Evolutionary conservation across 2,113 vertebrate species (phyloP).

Genomic region (Aldabrachelys gigantea): DNA sequence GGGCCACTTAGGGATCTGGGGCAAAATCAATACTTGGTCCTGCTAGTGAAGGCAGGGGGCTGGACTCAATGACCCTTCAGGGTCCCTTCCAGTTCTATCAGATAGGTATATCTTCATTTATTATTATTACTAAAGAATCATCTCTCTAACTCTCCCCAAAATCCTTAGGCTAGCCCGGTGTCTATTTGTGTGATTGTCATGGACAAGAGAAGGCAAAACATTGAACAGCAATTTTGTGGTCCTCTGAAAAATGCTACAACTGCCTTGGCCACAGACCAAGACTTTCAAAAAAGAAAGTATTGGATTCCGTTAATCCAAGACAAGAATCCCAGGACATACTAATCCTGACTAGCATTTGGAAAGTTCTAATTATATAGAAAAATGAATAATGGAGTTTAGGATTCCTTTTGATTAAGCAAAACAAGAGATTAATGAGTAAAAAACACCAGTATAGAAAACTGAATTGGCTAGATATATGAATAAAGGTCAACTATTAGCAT

Average conservation of each 20-base stretch:
- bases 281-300: background rate
- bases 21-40: no score
- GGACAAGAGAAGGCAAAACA: background rate
- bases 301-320: background rate
- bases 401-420: background rate
- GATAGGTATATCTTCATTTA: no score
- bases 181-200: rapidly evolving
- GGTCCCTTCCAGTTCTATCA: no score
- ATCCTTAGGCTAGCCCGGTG: background rate
- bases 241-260: background rate
- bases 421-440: background rate
- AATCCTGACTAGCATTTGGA: background rate
- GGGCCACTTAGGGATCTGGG: no score
- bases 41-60: no score
- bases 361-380: background rate
- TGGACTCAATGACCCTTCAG: no score
- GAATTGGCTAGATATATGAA: background rate
- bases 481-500: background rate
- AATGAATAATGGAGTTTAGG: background rate
- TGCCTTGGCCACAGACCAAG: background rate
- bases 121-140: background rate
- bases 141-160: background rate
- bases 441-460: background rate
- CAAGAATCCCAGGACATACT: background rate
- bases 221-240: background rate